Conservation (phyloP, 2,797 vertebrate species). For the Salarias fasciatus region DNA sequence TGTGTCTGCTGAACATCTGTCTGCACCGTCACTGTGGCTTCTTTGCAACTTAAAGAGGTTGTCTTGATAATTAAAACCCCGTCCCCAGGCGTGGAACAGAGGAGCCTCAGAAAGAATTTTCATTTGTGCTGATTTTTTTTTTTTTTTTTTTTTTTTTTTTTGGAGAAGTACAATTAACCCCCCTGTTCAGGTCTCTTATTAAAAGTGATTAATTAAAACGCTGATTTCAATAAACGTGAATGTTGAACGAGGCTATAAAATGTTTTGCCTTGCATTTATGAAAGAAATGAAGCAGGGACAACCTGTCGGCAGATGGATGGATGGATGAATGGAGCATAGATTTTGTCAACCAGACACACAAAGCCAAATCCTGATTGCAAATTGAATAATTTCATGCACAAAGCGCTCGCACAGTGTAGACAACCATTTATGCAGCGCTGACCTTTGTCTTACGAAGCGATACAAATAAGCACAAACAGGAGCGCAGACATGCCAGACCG, state of each 20-base stretch:
- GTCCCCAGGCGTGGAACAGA: slow-evolving; percentile 30
- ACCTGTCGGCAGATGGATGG: too few species aligned
- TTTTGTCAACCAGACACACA: not conserved
- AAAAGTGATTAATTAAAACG: slow-evolving; percentile 61
- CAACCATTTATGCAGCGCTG: not conserved
- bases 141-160: too few species aligned
- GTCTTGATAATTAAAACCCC: slow-evolving; percentile 60
- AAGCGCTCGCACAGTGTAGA: not conserved
- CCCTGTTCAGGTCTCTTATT: slow-evolving; percentile 31
- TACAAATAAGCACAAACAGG: slow-evolving; percentile 7
- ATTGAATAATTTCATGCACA: not conserved
- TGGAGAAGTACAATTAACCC: slow-evolving; percentile 57
- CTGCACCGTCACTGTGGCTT: not conserved
- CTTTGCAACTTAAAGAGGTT: slow-evolving; percentile 38
- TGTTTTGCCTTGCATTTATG: slow-evolving; percentile 21
- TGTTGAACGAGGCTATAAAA: not conserved
- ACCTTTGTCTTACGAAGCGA: not conserved
- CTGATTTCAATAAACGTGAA: slow-evolving; percentile 41
- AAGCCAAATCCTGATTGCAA: not conserved
- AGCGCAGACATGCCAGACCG: not conserved
- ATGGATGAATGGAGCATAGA: too few species aligned
- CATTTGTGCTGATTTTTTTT: slow-evolving; percentile 45
- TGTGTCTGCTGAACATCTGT: slow-evolving; percentile 45
- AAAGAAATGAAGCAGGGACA: not conserved
- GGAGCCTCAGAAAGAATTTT: slow-evolving; percentile 37